Base-by-base conservation (phyloP, 2,797 vertebrate genomes). In the Acrossocheilus fasciatus region DNA sequence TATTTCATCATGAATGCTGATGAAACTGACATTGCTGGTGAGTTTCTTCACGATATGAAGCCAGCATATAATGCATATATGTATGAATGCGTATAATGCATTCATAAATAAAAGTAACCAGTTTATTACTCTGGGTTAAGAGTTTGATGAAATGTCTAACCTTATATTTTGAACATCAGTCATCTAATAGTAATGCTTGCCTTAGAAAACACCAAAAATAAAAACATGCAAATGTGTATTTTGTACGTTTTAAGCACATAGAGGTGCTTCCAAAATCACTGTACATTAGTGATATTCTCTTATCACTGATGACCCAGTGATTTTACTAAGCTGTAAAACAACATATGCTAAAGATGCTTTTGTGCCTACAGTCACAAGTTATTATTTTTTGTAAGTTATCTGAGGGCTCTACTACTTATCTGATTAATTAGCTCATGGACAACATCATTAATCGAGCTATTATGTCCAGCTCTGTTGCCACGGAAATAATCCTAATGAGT, bases 361-460 rank as follows among this genome's bases (percentile, higher is more conserved):
- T 81, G 72, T 34, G 50, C 57, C 89, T 88, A 26, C 75, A 86
- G 86, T 87, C 87, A 89, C 41, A 34, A 50, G 41, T 66, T 88
- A 87, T 88, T 89, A 89, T 89, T 88, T 82, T 91, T 79, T 83
- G 83, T 86, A 85, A 91, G 86, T 90, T 90, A 85, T 91, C 89
- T 91, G 57, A 75, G 81, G 88, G 85, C 91, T 92, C 89, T 87
- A 84, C 85, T 93, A 83, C 94, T 92, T 92, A 94, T 94, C 91
- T 95, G 94, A 97, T 96, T 95, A 93, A 94, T 93, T 92, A 91
- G 93, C 92, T 94, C 94, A 93, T 52, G 94, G 94, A 95, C 88
- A 91, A 89, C 91, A 92, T 95, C 93, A 94, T 96, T 96, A 96
- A 94, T 92, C 93, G 91, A 93, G 90, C 92, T 94, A 91, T 93